Conservation (phyloP, 2,797 vertebrate genomes). For the Picus viridis region DNA sequence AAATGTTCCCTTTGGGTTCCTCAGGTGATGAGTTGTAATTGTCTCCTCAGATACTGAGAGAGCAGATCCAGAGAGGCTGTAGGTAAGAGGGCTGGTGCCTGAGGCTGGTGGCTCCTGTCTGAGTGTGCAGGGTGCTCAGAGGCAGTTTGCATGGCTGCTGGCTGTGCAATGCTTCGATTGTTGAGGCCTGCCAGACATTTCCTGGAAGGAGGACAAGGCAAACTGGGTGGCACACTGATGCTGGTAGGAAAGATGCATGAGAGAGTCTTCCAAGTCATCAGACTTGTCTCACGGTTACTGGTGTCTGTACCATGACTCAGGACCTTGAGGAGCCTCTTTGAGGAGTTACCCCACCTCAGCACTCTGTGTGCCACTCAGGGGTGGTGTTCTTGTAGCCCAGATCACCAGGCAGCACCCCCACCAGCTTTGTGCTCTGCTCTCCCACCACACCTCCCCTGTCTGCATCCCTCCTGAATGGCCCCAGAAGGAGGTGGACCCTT, state of each 20-base stretch:
- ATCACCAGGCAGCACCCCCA: accelerated
- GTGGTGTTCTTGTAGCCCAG: background rate
- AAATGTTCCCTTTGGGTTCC: background rate
- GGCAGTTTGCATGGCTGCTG: background rate
- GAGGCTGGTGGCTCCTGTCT: background rate
- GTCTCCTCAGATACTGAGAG: background rate
- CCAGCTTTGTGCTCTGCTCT: background rate
- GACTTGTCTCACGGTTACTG: background rate
- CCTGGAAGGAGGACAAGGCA: background rate
- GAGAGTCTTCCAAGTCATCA: background rate
- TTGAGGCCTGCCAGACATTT: background rate
- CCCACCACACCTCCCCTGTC: background rate
- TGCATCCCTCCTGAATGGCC: background rate
- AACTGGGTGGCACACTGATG: background rate
- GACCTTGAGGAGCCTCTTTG: background rate
- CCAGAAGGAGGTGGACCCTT: background rate
- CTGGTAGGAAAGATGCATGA: background rate
- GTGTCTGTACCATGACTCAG: background rate
- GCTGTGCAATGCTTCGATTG: background rate
- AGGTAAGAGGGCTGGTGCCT: background rate
- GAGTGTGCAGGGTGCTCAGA: background rate
- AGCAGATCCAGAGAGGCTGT: background rate
- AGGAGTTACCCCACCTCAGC: background rate
- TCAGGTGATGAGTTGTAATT: background rate
- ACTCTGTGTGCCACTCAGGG: background rate